phyloP scores from a whole-genome alignment of 2,888 invertebrate species.

The Lasioglossum malachurum region DNA sequence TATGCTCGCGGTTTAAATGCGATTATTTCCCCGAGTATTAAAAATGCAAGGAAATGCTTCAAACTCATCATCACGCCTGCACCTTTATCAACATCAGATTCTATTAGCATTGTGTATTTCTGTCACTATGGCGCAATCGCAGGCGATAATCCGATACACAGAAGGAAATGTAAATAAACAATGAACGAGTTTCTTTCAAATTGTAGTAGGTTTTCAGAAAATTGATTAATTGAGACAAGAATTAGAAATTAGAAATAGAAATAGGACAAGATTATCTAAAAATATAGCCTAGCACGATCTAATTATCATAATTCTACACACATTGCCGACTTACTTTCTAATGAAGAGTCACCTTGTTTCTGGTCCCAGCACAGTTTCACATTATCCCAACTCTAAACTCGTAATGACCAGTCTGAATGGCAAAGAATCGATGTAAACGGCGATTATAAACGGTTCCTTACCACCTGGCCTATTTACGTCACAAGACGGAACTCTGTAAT shows the following conservation, averaged over 20 bases:
- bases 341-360: not conserved
- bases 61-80: not conserved
- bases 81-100: not conserved
- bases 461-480: not conserved
- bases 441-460: not conserved
- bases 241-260: not conserved
- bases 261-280: not conserved
- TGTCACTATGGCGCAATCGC: not conserved
- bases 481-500: not conserved
- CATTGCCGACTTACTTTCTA: not conserved
- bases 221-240: too few relatives aligned
- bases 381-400: not conserved
- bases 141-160: not conserved
- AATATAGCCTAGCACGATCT: not conserved
- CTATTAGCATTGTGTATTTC: not conserved
- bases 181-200: not conserved
- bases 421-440: not conserved
- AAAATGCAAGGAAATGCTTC: not conserved
- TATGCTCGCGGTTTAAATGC: not conserved
- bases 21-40: not conserved
- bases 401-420: too few relatives aligned
- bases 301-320: not conserved
- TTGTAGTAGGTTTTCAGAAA: too few relatives aligned
- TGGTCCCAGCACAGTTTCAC: not conserved
- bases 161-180: slow-evolving; percentile 1